These are phyloP conservation scores for Amia ocellicauda DNA, from an alignment of 2,113 vertebrate species.

Conservation along the genomic window DNA sequence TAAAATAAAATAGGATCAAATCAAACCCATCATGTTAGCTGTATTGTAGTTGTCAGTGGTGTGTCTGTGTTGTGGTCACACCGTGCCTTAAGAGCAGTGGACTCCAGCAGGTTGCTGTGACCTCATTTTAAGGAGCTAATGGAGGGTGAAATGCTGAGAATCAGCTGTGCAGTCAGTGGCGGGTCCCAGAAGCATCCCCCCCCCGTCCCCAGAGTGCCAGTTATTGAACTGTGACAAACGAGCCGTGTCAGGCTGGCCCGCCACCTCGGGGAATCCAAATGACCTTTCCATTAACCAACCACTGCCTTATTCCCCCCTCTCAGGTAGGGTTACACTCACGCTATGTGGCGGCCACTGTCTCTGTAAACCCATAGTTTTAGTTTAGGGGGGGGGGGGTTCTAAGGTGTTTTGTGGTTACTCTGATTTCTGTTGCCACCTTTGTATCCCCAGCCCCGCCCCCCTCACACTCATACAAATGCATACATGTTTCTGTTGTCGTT, in stretches of 20 bases:
- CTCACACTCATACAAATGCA: background rate
- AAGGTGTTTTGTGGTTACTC: background rate
- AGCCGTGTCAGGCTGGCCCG: slow-evolving; percentile 62
- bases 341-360: slow-evolving; percentile 21
- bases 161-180: slow-evolving; percentile 48
- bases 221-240: slow-evolving; percentile 72
- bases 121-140: slow-evolving; percentile 55
- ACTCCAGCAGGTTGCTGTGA: slow-evolving; percentile 29
- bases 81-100: background rate
- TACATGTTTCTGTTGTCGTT: too few relatives aligned
- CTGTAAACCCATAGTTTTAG: too few relatives aligned
- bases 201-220: slow-evolving; percentile 57
- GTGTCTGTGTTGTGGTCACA: background rate
- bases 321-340: slow-evolving; percentile 56
- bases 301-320: slow-evolving; percentile 52
- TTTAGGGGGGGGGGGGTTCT: background rate
- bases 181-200: slow-evolving; percentile 26
- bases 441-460: background rate
- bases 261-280: slow-evolving; percentile 63
- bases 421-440: background rate
- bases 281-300: slow-evolving; percentile 68
- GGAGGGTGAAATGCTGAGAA: slow-evolving; percentile 58
- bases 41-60: too few relatives aligned
- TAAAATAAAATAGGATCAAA: too few relatives aligned
- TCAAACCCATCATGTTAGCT: too few relatives aligned